Conservation (phyloP, 2,797 vertebrate species). For the Lophius americanus region DNA sequence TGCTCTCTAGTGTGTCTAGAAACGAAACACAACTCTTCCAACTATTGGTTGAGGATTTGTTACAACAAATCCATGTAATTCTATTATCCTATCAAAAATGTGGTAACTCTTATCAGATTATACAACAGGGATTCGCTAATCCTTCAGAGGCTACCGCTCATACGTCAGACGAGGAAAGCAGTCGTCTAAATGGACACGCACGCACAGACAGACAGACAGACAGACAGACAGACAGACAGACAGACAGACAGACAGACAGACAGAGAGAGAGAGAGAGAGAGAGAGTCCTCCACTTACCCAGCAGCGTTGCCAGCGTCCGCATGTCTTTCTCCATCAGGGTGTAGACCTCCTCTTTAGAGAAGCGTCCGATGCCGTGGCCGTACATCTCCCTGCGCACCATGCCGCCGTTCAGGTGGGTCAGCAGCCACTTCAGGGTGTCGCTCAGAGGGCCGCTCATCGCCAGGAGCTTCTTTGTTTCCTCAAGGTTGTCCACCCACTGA, state of each 20-base stretch:
- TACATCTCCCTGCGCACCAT: constrained; percentile 97
- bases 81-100: constrained; percentile 3
- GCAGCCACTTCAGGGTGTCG: constrained; percentile 93
- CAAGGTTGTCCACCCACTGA: constrained; percentile 98
- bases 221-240: too few relatives aligned
- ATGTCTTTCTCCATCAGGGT: constrained; percentile 97
- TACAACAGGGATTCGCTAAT: constrained; percentile 22
- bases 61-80: neutral
- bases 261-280: neutral
- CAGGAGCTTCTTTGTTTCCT: constrained; percentile 94
- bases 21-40: too few relatives aligned
- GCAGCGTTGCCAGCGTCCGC: constrained; percentile 91
- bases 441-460: constrained; percentile 92
- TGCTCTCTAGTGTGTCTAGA: too few relatives aligned
- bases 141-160: neutral
- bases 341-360: constrained; percentile 95
- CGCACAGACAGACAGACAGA: too few relatives aligned
- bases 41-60: neutral
- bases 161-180: neutral
- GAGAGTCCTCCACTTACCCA: constrained; percentile 83
- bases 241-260: too few relatives aligned
- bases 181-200: neutral
- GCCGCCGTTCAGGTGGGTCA: constrained; percentile 93
- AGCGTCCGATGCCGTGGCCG: constrained; percentile 95
- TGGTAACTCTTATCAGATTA: constrained; percentile 8